These are phyloP conservation scores for Percina caprodes DNA, from an alignment of 2,113 vertebrate species.

Conservation along the genomic window DNA sequence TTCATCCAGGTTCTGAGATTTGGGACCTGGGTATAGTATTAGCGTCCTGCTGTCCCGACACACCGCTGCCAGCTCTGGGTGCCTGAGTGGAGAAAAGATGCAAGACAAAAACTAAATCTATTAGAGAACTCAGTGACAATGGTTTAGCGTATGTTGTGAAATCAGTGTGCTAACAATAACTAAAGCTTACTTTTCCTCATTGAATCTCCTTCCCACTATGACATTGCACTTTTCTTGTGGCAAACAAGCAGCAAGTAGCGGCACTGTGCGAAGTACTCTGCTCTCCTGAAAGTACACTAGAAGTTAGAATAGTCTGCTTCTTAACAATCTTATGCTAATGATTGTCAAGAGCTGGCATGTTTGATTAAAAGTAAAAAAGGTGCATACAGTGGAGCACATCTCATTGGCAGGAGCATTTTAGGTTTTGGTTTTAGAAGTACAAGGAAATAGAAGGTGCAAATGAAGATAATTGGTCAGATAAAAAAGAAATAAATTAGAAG, in stretches of 20 bases:
- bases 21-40: constrained; percentile 93
- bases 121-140: not conserved
- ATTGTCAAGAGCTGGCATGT: not conserved
- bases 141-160: not conserved
- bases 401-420: no score
- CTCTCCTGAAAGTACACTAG: constrained; percentile 86
- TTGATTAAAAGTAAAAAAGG: not conserved
- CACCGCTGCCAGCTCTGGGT: constrained; percentile 90
- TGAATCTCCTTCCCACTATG: constrained; percentile 92
- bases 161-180: not conserved
- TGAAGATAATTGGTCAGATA: no score
- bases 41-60: constrained; percentile 89
- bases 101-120: not conserved
- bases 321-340: not conserved
- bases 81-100: constrained; percentile 76
- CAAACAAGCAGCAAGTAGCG: constrained; percentile 93
- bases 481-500: no score
- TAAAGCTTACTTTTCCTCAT: constrained; percentile 90
- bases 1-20: constrained; percentile 89
- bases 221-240: constrained; percentile 93
- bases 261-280: constrained; percentile 93
- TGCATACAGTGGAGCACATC: no score
- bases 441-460: no score
- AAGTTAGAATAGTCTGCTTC: not conserved
- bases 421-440: no score